phyloP scores from a whole-genome alignment of 2,888 invertebrate genomes.

The Oeneis ivallda region DNA sequence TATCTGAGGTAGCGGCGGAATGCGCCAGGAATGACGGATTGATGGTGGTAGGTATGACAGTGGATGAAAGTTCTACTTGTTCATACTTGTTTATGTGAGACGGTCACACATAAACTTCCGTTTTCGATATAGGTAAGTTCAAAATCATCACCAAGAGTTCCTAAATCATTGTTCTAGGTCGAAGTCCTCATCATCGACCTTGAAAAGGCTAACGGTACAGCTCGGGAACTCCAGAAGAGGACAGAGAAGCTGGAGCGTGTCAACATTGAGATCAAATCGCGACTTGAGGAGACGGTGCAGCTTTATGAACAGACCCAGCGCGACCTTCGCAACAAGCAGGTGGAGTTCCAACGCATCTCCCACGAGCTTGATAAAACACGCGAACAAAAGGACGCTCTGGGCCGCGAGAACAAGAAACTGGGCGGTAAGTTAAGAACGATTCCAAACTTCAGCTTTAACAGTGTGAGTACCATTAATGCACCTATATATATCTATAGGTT shows the following conservation, averaged over 20 bases:
- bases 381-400: constrained; percentile 96
- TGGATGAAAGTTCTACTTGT: no score
- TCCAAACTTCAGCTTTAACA: no score
- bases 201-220: constrained; percentile 98
- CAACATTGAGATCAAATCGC: constrained; percentile 95
- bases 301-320: constrained; percentile 95
- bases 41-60: no score
- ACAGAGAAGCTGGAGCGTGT: constrained; percentile 95
- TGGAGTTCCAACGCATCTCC: constrained; percentile 94
- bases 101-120: no score
- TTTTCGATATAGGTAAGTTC: no score
- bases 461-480: no score
- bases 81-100: no score
- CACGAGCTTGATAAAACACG: constrained; percentile 98
- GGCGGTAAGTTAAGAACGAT: constrained; percentile 84
- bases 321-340: constrained; percentile 94
- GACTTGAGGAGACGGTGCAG: constrained; percentile 95
- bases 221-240: constrained; percentile 97
- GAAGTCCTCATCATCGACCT: constrained; percentile 99
- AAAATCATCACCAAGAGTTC: not conserved
- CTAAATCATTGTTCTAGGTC: constrained; percentile 71
- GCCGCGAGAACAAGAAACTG: constrained; percentile 99
- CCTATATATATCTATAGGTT: no score
- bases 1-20: no score
- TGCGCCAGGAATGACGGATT: no score